These are phyloP conservation scores for Argynnis bischoffii DNA, from an alignment of 2,888 invertebrate genomes.

Conservation along the genomic window DNA sequence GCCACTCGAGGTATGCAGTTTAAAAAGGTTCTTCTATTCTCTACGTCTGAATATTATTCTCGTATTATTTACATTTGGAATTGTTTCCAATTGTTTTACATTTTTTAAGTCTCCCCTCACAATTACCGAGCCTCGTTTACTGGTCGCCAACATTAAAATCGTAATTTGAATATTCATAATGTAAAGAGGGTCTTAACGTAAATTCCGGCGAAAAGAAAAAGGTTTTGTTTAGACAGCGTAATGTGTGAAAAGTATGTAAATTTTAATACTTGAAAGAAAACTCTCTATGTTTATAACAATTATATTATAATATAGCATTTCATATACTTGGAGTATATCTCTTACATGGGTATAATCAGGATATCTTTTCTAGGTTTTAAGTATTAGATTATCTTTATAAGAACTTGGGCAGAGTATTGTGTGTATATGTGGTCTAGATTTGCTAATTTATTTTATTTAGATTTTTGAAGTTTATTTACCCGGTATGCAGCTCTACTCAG, in stretches of 20 bases:
- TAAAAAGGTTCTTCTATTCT: constrained; percentile 45
- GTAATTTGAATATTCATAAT: constrained; percentile 41
- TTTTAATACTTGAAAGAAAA: constrained; percentile 21
- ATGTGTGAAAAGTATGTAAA: constrained; percentile 23
- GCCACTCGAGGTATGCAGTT: constrained; percentile 46
- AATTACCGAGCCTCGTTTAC: constrained; percentile 32
- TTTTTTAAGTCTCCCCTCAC: constrained; percentile 28
- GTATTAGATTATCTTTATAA: no score
- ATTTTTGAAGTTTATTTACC: no score
- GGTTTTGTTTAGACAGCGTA: constrained; percentile 28
- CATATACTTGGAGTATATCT: not conserved
- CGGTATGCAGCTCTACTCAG: no score
- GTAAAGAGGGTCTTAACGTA: constrained; percentile 35
- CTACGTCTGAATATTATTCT: constrained; percentile 37
- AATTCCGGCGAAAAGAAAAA: constrained; percentile 37
- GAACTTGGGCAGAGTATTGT: no score
- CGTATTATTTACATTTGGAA: constrained; percentile 39
- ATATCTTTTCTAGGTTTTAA: no score
- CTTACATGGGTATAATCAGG: no score
- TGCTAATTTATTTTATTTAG: no score
- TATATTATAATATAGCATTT: not conserved
- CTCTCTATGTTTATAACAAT: not conserved
- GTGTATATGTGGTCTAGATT: no score
- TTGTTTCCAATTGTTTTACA: constrained; percentile 37
- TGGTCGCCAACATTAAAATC: constrained; percentile 34